Percentiles rank a stretch among this genome's conserved stretches.
phyloP scores from a whole-genome alignment of 2,113 vertebrate species.

The Andinoacara biseriatus region DNA sequence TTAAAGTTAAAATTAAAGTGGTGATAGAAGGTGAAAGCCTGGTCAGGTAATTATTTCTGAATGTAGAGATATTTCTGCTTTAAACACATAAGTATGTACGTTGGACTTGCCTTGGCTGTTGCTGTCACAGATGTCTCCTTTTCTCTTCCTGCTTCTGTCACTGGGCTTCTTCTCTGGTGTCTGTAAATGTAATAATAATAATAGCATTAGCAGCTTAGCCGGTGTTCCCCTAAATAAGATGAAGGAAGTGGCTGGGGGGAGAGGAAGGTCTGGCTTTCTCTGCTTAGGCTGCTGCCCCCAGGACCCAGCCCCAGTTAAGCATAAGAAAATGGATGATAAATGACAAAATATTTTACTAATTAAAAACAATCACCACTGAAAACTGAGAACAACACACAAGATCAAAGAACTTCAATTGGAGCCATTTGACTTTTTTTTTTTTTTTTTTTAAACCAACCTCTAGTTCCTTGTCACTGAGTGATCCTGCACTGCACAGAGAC shows the following conservation, averaged over 20 bases:
- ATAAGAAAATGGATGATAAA: too few species aligned
- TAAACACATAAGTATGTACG: not conserved
- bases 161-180: constrained; percentile 93
- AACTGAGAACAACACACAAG: fast-evolving
- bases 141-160: constrained; percentile 92
- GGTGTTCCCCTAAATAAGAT: too few species aligned
- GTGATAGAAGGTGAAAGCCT: not conserved
- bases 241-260: too few species aligned
- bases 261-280: too few species aligned
- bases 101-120: constrained; percentile 84
- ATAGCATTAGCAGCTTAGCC: too few species aligned
- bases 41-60: not conserved
- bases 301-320: too few species aligned
- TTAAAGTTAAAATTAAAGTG: not conserved
- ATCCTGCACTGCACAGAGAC: constrained; percentile 94
- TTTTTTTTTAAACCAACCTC: constrained; percentile 83
- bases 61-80: not conserved
- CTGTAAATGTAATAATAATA: constrained; percentile 32
- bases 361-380: not conserved
- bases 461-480: constrained; percentile 94
- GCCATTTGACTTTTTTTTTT: not conserved
- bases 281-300: too few species aligned
- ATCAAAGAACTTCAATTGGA: not conserved
- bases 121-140: constrained; percentile 89
- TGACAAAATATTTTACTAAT: not conserved